These are phyloP conservation scores for Zosterops japonicus DNA, from an alignment of 2,113 vertebrate genomes.

Conservation along the genomic window DNA sequence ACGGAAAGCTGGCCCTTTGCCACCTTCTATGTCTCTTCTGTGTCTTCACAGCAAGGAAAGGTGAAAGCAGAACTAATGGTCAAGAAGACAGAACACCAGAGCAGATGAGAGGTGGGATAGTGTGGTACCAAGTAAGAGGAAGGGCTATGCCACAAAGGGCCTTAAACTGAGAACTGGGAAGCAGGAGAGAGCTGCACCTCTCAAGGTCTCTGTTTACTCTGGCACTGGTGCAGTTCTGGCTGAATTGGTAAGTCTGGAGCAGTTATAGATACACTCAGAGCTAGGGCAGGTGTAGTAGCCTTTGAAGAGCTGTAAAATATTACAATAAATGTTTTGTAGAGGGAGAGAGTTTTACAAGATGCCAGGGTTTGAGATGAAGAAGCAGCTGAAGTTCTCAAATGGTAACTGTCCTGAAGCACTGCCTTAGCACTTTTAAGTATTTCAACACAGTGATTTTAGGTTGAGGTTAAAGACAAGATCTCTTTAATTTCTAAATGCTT, in stretches of 20 bases:
- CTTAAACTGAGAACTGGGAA: conserved; percentile 1
- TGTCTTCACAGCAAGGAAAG: background rate
- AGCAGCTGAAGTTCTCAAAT: background rate
- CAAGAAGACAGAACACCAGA: background rate
- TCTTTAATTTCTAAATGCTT: background rate
- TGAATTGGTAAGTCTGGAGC: background rate
- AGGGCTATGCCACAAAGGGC: background rate
- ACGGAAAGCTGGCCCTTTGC: background rate
- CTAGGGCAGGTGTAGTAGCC: background rate
- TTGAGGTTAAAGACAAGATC: background rate
- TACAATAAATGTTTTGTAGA: background rate
- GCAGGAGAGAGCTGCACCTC: background rate
- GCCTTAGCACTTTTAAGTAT: background rate
- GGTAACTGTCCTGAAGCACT: background rate
- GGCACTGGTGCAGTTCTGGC: background rate
- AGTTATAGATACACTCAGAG: background rate
- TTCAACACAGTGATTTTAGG: background rate
- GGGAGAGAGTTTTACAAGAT: background rate
- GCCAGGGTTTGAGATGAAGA: background rate
- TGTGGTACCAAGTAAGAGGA: background rate
- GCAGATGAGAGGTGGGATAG: background rate
- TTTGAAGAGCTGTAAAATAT: conserved; percentile 27
- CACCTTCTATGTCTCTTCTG: background rate
- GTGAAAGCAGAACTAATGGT: background rate
- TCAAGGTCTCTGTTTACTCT: conserved; percentile 2